phyloP scores from a whole-genome alignment of 2,113 vertebrate species.

The Protobothrops flavoviridis region DNA sequence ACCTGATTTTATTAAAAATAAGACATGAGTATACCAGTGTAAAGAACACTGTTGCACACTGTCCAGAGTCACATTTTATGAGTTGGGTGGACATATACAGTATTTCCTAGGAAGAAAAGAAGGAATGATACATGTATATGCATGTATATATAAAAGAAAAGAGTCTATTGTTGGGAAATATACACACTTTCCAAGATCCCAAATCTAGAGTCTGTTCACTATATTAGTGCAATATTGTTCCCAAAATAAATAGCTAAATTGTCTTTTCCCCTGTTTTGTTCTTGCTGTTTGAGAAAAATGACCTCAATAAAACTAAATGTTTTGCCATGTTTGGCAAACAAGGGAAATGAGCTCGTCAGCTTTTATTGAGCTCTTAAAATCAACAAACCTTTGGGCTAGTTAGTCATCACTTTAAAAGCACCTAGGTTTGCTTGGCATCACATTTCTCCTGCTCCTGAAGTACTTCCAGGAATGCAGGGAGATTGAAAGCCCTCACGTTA shows the following conservation, averaged over 20 bases:
- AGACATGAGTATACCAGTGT: neutral
- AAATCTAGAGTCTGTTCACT: neutral
- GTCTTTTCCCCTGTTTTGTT: neutral
- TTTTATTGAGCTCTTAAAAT: conserved; percentile 10
- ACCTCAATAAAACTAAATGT: neutral
- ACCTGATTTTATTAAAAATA: neutral
- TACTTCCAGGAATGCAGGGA: neutral
- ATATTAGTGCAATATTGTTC: neutral
- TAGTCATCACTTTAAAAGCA: neutral
- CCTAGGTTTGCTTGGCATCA: neutral
- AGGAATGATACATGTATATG: neutral
- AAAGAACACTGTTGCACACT: neutral
- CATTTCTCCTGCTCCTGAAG: neutral
- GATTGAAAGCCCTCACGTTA: neutral
- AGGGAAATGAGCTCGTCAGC: neutral
- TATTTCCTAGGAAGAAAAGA: neutral
- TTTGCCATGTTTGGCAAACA: conserved; percentile 3
- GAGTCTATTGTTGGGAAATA: neutral
- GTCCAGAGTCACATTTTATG: neutral
- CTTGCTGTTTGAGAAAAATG: neutral
- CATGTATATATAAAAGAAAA: neutral
- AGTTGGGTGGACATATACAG: neutral
- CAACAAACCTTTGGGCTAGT: neutral
- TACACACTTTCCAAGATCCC: neutral
- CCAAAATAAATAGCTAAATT: neutral